phyloP scores from a whole-genome alignment of 1,140 invertebrate species.

The Zaprionus davidi region DNA sequence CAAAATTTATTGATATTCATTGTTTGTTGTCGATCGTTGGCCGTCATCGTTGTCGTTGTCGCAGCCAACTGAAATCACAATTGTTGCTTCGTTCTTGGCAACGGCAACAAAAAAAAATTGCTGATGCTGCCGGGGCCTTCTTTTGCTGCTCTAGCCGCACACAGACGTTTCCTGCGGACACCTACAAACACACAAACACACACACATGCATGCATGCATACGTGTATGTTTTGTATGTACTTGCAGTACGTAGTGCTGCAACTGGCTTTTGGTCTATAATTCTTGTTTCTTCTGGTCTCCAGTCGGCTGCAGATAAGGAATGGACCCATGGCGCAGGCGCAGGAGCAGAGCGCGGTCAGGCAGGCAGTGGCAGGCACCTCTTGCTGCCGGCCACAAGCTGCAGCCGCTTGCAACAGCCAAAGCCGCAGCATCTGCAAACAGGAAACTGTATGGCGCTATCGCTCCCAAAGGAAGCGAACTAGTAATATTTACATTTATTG shows the following conservation, averaged over 20 bases:
- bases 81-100: constrained; percentile 33
- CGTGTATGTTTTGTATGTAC: constrained; percentile 23
- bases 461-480: constrained; percentile 77
- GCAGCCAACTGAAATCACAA: constrained; percentile 55
- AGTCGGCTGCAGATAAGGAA: constrained; percentile 61
- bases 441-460: constrained; percentile 70
- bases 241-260: constrained; percentile 47
- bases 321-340: constrained; percentile 50
- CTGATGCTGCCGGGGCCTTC: constrained; percentile 39
- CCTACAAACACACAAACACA: constrained; percentile 31
- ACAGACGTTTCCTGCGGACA: constrained; percentile 45
- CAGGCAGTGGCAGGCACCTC: not conserved
- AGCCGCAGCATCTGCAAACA: constrained; percentile 57
- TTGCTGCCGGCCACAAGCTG: constrained; percentile 31
- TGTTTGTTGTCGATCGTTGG: constrained; percentile 56
- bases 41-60: constrained; percentile 36
- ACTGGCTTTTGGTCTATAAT: constrained; percentile 81
- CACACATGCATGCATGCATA: constrained; percentile 20
- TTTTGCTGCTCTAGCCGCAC: constrained; percentile 59
- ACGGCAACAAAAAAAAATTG: constrained; percentile 29
- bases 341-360: constrained; percentile 7
- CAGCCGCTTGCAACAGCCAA: not conserved
- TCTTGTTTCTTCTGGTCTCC: constrained; percentile 77
- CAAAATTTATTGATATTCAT: constrained; percentile 69
- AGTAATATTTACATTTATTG: constrained; percentile 83